These are phyloP conservation scores for Eremobia ochroleuca DNA, from an alignment of 2,888 invertebrate species.

Conservation along the genomic window DNA sequence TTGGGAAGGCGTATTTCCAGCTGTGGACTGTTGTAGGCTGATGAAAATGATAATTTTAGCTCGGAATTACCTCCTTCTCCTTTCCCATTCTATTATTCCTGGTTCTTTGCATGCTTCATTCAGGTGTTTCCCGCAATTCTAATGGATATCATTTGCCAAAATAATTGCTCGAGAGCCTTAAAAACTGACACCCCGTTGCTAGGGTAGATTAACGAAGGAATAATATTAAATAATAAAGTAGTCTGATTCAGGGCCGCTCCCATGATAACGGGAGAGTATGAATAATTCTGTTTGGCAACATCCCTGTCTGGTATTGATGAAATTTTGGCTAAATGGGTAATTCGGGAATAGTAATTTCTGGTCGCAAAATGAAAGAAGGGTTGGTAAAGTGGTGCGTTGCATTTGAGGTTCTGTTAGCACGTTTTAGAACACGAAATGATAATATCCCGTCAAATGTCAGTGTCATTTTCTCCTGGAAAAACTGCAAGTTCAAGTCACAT, in stretches of 20 bases:
- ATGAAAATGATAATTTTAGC: not conserved
- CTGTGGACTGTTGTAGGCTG: not conserved
- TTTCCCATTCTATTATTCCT: not conserved
- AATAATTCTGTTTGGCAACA: constrained; percentile 52
- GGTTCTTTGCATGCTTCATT: not conserved
- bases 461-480: no score
- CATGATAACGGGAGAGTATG: constrained; percentile 6
- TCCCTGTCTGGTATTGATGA: constrained; percentile 42
- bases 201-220: constrained; percentile 41
- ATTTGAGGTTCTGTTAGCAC: not conserved
- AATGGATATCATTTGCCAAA: not conserved
- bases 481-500: not conserved
- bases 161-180: not conserved
- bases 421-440: not conserved
- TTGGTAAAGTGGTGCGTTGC: not conserved
- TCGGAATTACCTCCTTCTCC: not conserved
- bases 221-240: constrained; percentile 61
- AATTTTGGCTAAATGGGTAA: constrained; percentile 10
- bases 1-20: not conserved
- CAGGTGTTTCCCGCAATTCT: not conserved
- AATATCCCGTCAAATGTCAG: no score
- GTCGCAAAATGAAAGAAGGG: not conserved
- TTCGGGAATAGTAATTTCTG: constrained; percentile 16
- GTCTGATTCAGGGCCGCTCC: constrained; percentile 34
- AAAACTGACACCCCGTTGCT: constrained; percentile 36